A percentile compares a stretch with the other conserved stretches of the same genome.
Evolutionary conservation across 2,797 vertebrate genomes (phyloP).

Genomic region (Natrix natrix): DNA sequence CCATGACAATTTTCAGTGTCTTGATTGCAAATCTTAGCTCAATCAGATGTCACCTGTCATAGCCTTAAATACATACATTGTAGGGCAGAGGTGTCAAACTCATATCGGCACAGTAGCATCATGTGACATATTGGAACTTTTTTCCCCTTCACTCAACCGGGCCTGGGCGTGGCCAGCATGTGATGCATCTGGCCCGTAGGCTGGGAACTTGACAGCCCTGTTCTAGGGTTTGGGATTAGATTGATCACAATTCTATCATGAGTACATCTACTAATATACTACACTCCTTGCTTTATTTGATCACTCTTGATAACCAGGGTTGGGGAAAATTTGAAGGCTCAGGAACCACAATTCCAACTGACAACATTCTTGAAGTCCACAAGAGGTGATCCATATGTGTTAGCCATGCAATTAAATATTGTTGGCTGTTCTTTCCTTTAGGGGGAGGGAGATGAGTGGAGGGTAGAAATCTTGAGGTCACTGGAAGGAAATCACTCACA

Average conservation of each 20-base stretch:
- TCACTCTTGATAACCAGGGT: background rate
- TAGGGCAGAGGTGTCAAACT: background rate
- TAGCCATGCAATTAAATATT: background rate
- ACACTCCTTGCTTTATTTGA: background rate
- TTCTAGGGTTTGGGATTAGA: background rate
- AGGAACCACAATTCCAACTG: background rate
- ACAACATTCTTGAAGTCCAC: background rate
- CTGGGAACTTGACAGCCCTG: too few relatives aligned
- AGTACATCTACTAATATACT: background rate
- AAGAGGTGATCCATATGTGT: background rate
- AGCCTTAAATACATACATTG: background rate
- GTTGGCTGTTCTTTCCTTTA: background rate
- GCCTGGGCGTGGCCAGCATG: too few relatives aligned
- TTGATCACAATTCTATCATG: background rate
- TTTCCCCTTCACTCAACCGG: too few relatives aligned
- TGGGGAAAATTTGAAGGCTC: background rate
- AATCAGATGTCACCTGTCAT: background rate
- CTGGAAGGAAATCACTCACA: background rate
- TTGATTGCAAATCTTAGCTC: background rate
- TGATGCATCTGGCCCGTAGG: too few relatives aligned
- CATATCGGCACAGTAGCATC: too few relatives aligned
- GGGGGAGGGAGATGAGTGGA: background rate
- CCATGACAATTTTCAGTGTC: background rate
- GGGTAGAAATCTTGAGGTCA: background rate
- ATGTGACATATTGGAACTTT: too few relatives aligned